Percentiles rank a stretch among this genome's conserved stretches.
Evolutionary conservation across 2,113 vertebrate species (phyloP).

Genomic region (Saguinus midas): DNA sequence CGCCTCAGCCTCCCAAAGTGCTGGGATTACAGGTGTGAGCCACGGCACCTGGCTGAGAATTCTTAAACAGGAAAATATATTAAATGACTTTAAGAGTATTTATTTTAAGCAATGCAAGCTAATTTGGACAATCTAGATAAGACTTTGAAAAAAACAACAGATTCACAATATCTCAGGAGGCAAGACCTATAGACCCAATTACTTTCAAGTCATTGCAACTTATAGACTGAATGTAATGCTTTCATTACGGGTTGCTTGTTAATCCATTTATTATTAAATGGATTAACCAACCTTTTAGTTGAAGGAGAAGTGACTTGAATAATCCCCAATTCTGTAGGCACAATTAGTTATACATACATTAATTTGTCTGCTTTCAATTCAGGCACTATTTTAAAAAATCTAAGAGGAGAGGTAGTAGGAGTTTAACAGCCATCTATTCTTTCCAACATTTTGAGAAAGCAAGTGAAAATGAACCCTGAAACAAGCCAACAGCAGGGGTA

Average conservation of each 20-base stretch:
- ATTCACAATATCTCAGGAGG: not conserved
- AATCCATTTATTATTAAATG: constrained; percentile 40
- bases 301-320: constrained; percentile 12
- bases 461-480: constrained; percentile 38
- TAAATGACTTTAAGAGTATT: not conserved
- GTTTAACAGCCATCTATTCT: constrained; percentile 16
- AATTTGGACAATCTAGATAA: not conserved
- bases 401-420: not conserved
- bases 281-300: not conserved
- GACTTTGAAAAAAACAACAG: constrained; percentile 20
- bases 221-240: not conserved
- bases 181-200: not conserved
- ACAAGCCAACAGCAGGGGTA: not conserved
- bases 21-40: no score
- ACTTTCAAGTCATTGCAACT: not conserved
- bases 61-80: constrained; percentile 18
- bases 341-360: constrained; percentile 38
- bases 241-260: constrained; percentile 12
- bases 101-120: not conserved
- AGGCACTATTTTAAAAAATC: not conserved
- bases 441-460: constrained; percentile 22
- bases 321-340: constrained; percentile 4
- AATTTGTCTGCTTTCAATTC: constrained; percentile 50
- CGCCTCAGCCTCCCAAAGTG: no score
- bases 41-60: not conserved